Percentiles rank a stretch among this genome's conserved stretches.
Conservation (phyloP, 2,888 invertebrate species). For the Epinotia nisella region DNA sequence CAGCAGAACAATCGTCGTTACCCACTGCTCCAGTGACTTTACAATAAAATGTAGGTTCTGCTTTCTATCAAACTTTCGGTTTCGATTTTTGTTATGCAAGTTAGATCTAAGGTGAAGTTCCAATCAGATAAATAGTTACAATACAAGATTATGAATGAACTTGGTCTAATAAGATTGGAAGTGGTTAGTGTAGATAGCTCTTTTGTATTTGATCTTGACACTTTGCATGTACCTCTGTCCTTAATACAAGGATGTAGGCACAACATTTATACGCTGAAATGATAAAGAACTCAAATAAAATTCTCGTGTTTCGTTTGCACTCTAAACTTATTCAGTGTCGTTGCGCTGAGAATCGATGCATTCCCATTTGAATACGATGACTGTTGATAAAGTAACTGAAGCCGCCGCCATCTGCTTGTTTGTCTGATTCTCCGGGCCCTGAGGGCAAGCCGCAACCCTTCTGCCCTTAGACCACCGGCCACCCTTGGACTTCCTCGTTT, state of each 20-base stretch:
- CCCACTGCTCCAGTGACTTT: constrained; percentile 78
- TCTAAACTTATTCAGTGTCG: constrained; percentile 48
- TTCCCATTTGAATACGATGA: constrained; percentile 76
- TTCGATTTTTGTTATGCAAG: constrained; percentile 64
- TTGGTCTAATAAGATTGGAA: constrained; percentile 34
- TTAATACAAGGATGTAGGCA: constrained; percentile 1
- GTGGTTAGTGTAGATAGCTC: constrained; percentile 16
- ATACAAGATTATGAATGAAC: constrained; percentile 38
- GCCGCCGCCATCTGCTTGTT: constrained; percentile 78
- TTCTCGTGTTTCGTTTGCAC: constrained; percentile 48
- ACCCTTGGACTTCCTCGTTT: constrained; percentile 70
- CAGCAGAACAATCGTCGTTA: constrained; percentile 73
- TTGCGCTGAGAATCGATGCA: constrained; percentile 59
- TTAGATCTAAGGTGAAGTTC: constrained; percentile 53
- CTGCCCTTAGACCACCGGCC: constrained; percentile 67
- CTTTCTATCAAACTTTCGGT: constrained; percentile 75
- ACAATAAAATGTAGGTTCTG: constrained; percentile 71
- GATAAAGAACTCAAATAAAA: constrained; percentile 37
- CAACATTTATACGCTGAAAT: neutral
- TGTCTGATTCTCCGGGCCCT: constrained; percentile 62
- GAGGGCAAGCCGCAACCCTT: constrained; percentile 68
- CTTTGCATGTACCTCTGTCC: neutral
- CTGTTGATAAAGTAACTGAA: constrained; percentile 82
- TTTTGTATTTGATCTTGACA: constrained; percentile 10
- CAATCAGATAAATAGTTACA: constrained; percentile 36